A percentile compares a stretch with the other conserved stretches of the same genome.
These are phyloP conservation scores for Caenorhabditis latens DNA, from an alignment of 1,140 invertebrate species.

Conservation along the genomic window DNA sequence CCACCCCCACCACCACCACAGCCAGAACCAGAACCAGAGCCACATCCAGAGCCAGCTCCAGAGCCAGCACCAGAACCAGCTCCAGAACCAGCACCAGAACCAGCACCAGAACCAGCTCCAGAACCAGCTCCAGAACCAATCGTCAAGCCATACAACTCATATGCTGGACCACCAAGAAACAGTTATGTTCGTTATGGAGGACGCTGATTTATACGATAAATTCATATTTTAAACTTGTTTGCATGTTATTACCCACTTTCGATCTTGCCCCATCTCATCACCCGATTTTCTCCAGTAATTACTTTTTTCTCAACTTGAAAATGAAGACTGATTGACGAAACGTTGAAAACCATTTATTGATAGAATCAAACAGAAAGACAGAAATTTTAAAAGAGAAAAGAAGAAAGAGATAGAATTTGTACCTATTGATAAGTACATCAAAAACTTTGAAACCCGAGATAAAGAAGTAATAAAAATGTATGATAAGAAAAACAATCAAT, in stretches of 20 bases:
- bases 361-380: no score
- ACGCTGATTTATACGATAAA: not conserved
- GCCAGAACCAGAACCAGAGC: conserved; percentile 33
- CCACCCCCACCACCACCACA: not conserved
- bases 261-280: not conserved
- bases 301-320: not conserved
- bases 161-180: conserved; percentile 38
- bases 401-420: conserved; percentile 9
- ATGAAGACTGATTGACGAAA: not conserved
- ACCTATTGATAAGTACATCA: conserved; percentile 25
- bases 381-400: not conserved
- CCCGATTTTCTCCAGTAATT: not conserved
- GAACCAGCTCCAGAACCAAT: conserved; percentile 51
- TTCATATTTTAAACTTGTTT: not conserved
- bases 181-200: conserved; percentile 44
- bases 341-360: no score
- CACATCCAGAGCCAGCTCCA: conserved; percentile 31
- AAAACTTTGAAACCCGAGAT: conserved; percentile 22
- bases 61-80: conserved; percentile 34
- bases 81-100: conserved; percentile 29
- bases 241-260: not conserved
- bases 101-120: conserved; percentile 13
- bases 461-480: not conserved
- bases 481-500: conserved; percentile 11
- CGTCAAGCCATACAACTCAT: conserved; percentile 46